Evolutionary conservation across 1,140 invertebrate genomes (phyloP).

Genomic region (Lanistes nyassanus): DNA sequence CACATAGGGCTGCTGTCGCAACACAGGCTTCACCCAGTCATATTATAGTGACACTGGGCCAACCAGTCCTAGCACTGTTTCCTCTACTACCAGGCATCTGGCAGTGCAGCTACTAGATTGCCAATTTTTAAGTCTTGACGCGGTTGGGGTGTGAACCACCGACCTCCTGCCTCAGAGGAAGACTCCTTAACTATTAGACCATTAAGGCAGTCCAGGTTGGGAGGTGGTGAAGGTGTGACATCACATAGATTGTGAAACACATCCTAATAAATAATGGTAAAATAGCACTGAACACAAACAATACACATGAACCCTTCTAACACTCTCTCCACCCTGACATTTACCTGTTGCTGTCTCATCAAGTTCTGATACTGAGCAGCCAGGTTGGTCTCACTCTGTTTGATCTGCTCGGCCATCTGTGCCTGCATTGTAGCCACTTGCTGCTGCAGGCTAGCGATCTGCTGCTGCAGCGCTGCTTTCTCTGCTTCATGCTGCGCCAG

Average conservation of each 20-base stretch:
- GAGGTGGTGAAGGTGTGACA: too few species aligned
- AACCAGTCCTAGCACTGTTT: too few species aligned
- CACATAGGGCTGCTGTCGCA: too few species aligned
- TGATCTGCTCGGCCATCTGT: slow-evolving; percentile 86
- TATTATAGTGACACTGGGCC: too few species aligned
- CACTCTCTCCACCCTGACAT: background rate
- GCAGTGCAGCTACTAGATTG: too few species aligned
- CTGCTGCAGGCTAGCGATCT: slow-evolving; percentile 66
- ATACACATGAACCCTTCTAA: background rate
- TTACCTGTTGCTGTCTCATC: slow-evolving; percentile 67
- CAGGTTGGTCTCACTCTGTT: slow-evolving; percentile 93
- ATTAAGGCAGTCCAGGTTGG: too few species aligned
- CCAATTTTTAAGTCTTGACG: too few species aligned
- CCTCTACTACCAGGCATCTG: too few species aligned
- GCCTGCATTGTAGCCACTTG: slow-evolving; percentile 77
- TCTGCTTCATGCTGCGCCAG: slow-evolving; percentile 35
- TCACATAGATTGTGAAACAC: background rate
- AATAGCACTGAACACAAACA: background rate
- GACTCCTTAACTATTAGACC: too few species aligned
- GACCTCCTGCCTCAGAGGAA: too few species aligned
- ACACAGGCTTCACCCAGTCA: too few species aligned
- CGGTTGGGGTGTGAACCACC: too few species aligned
- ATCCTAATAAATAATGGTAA: background rate
- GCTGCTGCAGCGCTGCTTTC: slow-evolving; percentile 39
- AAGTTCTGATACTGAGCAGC: slow-evolving; percentile 88